These are phyloP conservation scores for Serranus cabrilla DNA, from an alignment of 2,797 vertebrate genomes.

Conservation along the genomic window DNA sequence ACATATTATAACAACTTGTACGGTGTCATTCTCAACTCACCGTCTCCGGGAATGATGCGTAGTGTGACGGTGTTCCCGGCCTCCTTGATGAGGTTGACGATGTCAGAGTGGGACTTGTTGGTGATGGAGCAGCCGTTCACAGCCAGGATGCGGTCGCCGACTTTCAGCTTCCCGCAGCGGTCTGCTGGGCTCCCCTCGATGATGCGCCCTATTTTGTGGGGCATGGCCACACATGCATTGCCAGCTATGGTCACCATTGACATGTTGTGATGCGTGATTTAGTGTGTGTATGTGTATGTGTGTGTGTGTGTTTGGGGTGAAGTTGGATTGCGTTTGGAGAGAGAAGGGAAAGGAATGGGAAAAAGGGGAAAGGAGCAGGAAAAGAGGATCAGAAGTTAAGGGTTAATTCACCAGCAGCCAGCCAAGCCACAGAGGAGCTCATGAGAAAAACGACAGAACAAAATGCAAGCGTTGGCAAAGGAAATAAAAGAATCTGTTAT, in stretches of 20 bases:
- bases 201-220: slow-evolving; percentile 99
- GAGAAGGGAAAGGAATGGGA: slow-evolving; percentile 39
- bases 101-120: slow-evolving; percentile 99
- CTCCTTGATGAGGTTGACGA: slow-evolving; percentile 99
- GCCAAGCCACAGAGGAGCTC: slow-evolving; percentile 88
- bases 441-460: slow-evolving; percentile 79
- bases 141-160: slow-evolving; percentile 98
- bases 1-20: not conserved
- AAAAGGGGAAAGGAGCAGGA: slow-evolving; percentile 79
- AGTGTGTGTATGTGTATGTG: slow-evolving; percentile 42
- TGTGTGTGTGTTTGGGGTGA: slow-evolving; percentile 41
- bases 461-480: slow-evolving; percentile 85
- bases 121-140: slow-evolving; percentile 98
- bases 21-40: slow-evolving; percentile 82
- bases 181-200: slow-evolving; percentile 99
- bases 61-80: slow-evolving; percentile 99
- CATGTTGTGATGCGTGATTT: slow-evolving; percentile 64
- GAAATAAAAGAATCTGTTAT: slow-evolving; percentile 19
- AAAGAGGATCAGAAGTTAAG: slow-evolving; percentile 92
- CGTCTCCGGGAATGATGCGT: slow-evolving; percentile 98
- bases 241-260: slow-evolving; percentile 91
- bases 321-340: slow-evolving; percentile 41
- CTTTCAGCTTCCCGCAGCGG: slow-evolving; percentile 98
- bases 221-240: slow-evolving; percentile 99
- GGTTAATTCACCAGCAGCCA: slow-evolving; percentile 94